These are phyloP conservation scores for Margarornis squamiger DNA, from an alignment of 2,797 vertebrate species.

Conservation along the genomic window DNA sequence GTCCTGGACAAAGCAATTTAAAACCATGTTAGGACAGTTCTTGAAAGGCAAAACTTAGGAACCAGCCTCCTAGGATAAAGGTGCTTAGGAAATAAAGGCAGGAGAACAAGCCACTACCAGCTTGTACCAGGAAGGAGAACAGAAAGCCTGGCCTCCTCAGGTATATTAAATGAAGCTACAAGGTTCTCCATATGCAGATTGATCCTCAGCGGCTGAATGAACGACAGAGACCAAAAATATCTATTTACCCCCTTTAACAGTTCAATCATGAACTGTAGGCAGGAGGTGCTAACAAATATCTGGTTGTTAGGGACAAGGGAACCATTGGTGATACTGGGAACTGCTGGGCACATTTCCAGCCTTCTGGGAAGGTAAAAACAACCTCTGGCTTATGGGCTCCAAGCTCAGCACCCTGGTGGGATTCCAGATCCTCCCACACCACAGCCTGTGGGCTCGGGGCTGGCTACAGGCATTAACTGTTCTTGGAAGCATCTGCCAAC, in stretches of 20 bases:
- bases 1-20: not conserved
- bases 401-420: not conserved
- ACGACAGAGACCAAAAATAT: not conserved
- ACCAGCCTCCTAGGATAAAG: not conserved
- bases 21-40: not conserved
- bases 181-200: not conserved
- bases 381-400: not conserved
- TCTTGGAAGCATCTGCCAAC: conserved; percentile 49
- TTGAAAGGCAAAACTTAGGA: not conserved
- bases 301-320: accelerated
- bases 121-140: not conserved
- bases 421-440: conserved; percentile 7
- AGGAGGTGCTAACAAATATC: not conserved
- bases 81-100: not conserved
- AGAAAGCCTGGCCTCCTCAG: not conserved
- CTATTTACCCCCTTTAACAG: not conserved
- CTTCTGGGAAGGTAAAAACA: not conserved
- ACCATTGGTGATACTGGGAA: not conserved
- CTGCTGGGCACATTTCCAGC: not conserved
- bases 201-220: not conserved
- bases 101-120: not conserved
- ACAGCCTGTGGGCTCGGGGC: not conserved
- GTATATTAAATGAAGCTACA: not conserved
- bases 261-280: not conserved
- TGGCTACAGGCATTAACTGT: conserved; percentile 15